Evolutionary conservation across 2,888 invertebrate species (phyloP).

Genomic region (Listrodromus nycthemerus): DNA sequence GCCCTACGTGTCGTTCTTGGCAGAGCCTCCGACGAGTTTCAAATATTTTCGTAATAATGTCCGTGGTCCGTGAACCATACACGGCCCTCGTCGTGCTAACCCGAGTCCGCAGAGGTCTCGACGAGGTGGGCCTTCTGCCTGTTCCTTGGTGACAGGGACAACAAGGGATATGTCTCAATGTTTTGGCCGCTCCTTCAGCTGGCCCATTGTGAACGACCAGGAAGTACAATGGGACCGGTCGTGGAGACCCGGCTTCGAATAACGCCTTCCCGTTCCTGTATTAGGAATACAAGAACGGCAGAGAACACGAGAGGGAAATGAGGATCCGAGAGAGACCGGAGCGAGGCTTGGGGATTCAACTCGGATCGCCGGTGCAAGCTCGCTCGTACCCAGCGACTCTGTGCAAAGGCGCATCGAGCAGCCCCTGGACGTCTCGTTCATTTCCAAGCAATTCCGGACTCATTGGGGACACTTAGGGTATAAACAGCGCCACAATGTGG

Average conservation of each 20-base stretch:
- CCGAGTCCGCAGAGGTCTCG: conserved; percentile 47
- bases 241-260: conserved; percentile 75
- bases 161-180: conserved; percentile 83
- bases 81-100: conserved; percentile 15
- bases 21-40: conserved; percentile 62
- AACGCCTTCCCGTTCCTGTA: conserved; percentile 74
- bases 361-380: conserved; percentile 44
- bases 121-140: conserved; percentile 71
- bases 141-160: conserved; percentile 78
- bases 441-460: conserved; percentile 75
- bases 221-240: conserved; percentile 78
- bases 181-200: conserved; percentile 83
- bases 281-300: conserved; percentile 60
- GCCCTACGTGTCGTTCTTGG: not conserved
- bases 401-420: conserved; percentile 31
- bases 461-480: conserved; percentile 77
- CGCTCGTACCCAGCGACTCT: conserved; percentile 3
- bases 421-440: conserved; percentile 68
- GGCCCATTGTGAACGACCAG: conserved; percentile 78
- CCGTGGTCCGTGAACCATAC: conserved; percentile 46
- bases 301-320: conserved; percentile 52
- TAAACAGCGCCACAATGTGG: conserved; percentile 70
- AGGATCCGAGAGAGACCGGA: conserved; percentile 29
- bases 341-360: conserved; percentile 46
- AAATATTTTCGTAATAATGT: conserved; percentile 83